phyloP scores from a whole-genome alignment of 2,888 invertebrate species.

The Phymatocera aterrima region DNA sequence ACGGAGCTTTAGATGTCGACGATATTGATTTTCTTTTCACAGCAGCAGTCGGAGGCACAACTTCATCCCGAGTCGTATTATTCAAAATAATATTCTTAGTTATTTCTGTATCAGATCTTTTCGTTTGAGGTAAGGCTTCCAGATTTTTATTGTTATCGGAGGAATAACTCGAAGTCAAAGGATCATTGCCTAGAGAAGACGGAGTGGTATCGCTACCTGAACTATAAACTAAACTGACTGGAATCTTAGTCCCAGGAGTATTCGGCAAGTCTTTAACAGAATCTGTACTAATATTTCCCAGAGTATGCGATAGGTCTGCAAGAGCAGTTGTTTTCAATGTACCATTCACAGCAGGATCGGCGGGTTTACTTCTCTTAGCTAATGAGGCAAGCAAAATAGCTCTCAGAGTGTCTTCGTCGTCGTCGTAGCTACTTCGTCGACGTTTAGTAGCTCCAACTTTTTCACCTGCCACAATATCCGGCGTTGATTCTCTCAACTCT shows the following conservation, averaged over 20 bases:
- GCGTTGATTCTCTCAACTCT: not conserved
- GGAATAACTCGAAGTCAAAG: not conserved
- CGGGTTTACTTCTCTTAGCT: constrained; percentile 60
- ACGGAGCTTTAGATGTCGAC: constrained; percentile 48
- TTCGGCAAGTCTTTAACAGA: constrained; percentile 17
- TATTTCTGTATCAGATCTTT: not conserved
- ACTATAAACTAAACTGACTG: constrained; percentile 20
- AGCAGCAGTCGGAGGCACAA: constrained; percentile 9
- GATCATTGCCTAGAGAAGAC: not conserved
- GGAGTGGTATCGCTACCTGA: not conserved
- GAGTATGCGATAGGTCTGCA: constrained; percentile 24
- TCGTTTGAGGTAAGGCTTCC: not conserved
- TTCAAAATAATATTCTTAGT: not conserved
- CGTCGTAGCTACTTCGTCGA: constrained; percentile 65
- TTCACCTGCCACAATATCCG: not conserved
- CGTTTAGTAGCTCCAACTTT: constrained; percentile 50
- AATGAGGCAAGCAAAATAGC: constrained; percentile 68
- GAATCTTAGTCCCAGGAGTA: not conserved
- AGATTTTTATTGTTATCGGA: not conserved
- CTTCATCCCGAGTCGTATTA: not conserved
- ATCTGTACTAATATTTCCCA: not conserved
- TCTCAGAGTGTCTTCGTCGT: constrained; percentile 70
- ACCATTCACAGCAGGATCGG: constrained; percentile 26
- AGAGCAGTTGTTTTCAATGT: constrained; percentile 19
- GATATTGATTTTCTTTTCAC: constrained; percentile 52